phyloP scores from a whole-genome alignment of 2,888 invertebrate genomes.

The Trichacis sp. region DNA sequence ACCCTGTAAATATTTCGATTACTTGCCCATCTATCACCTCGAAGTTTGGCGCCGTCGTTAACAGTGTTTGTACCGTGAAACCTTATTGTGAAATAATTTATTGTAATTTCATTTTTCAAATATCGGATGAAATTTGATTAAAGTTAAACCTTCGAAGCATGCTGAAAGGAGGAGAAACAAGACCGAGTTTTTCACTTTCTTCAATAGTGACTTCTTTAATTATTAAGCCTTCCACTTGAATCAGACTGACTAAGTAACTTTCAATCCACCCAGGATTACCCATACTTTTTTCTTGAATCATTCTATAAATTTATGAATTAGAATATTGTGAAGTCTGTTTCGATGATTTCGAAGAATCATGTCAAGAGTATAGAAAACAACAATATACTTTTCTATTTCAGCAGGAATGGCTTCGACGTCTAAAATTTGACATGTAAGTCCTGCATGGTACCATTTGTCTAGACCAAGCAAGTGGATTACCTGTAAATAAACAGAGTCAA shows the following conservation, averaged over 20 bases:
- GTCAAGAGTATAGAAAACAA: too few relatives aligned
- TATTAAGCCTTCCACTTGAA: constrained; percentile 71
- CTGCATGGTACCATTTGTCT: constrained; percentile 74
- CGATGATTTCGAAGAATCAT: too few relatives aligned
- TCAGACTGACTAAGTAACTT: constrained; percentile 73
- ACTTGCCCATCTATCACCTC: constrained; percentile 69
- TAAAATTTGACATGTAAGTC: constrained; percentile 75
- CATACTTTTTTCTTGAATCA: constrained; percentile 73
- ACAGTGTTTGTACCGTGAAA: neutral
- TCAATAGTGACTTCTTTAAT: constrained; percentile 66
- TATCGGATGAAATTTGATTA: neutral
- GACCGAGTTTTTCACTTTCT: constrained; percentile 52
- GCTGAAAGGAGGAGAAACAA: constrained; percentile 53
- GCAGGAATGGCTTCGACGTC: constrained; percentile 75
- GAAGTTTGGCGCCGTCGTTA: neutral
- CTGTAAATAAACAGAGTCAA: constrained; percentile 34
- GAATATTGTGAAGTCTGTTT: too few relatives aligned
- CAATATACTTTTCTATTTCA: constrained; percentile 77
- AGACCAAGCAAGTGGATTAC: constrained; percentile 69
- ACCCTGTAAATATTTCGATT: constrained; percentile 67
- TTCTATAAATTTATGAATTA: constrained; percentile 51
- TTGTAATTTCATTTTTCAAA: neutral
- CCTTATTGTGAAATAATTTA: neutral
- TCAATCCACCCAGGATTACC: constrained; percentile 79
- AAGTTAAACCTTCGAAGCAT: constrained; percentile 58